Percentiles rank a stretch among this genome's conserved stretches.
phyloP scores from a whole-genome alignment of 2,888 invertebrate genomes.

The Cremastobaeus sp. region DNA sequence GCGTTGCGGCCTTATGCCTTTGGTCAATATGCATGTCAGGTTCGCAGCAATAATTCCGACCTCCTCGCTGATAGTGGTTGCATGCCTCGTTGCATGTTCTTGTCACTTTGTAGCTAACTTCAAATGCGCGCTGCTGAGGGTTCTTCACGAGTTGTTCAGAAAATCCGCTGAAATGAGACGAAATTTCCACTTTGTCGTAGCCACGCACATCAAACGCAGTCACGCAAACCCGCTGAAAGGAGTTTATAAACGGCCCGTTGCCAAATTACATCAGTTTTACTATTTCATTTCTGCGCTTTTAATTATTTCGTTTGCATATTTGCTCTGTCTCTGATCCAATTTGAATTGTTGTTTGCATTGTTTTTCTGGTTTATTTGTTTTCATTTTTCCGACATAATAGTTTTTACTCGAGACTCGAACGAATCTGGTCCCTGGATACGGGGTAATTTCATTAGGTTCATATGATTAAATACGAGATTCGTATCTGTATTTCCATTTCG shows the following conservation, averaged over 20 bases:
- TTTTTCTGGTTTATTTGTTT: too few relatives aligned
- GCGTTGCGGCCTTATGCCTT: constrained; percentile 40
- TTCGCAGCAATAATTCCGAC: constrained; percentile 27
- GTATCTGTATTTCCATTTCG: too few relatives aligned
- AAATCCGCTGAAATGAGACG: constrained; percentile 37
- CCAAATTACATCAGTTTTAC: background rate
- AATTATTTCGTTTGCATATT: background rate
- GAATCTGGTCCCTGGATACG: too few relatives aligned
- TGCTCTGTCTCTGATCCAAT: background rate
- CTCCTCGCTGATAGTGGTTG: constrained; percentile 27
- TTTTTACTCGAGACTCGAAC: too few relatives aligned
- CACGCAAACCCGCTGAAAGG: constrained; percentile 10
- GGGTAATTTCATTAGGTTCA: too few relatives aligned
- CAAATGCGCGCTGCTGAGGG: constrained; percentile 32
- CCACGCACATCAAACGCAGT: constrained; percentile 34
- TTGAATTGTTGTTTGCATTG: constrained; percentile 13
- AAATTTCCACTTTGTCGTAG: constrained; percentile 53
- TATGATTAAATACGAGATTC: too few relatives aligned
- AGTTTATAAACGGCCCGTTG: constrained; percentile 4
- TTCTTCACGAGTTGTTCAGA: constrained; percentile 38
- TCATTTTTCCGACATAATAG: too few relatives aligned
- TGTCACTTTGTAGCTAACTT: constrained; percentile 50
- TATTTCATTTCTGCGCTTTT: background rate
- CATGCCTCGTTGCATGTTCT: constrained; percentile 49
- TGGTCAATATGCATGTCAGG: constrained; percentile 47